phyloP scores from a whole-genome alignment of 1,140 invertebrate genomes.

The Drosophila elegans region DNA sequence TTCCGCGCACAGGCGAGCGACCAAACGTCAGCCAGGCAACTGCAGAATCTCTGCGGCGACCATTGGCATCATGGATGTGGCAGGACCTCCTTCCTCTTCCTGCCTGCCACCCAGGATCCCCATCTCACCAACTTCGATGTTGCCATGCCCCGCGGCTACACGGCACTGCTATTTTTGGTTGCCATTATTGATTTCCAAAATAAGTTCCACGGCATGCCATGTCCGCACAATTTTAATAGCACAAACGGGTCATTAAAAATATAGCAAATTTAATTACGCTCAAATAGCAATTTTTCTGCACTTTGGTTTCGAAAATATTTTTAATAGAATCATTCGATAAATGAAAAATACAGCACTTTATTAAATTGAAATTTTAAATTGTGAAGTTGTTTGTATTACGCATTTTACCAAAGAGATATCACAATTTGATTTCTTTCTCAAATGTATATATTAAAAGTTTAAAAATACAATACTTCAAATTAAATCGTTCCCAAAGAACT shows the following conservation, averaged over 20 bases:
- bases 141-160: neutral
- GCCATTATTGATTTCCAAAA: constrained; percentile 27
- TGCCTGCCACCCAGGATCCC: constrained; percentile 1
- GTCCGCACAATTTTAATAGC: constrained; percentile 10
- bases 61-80: constrained; percentile 46
- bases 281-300: constrained; percentile 12
- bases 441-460: neutral
- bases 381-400: neutral
- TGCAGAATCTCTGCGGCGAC: constrained; percentile 57
- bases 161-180: neutral
- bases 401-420: too few species aligned
- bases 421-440: too few species aligned
- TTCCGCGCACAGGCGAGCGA: constrained; percentile 38
- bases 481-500: neutral
- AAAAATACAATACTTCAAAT: neutral
- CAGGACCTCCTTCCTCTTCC: constrained; percentile 9
- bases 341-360: neutral
- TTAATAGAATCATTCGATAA: neutral
- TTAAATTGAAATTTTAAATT: neutral
- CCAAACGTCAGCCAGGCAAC: constrained; percentile 29
- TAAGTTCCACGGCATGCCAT: constrained; percentile 2
- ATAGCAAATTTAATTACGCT: constrained; percentile 19
- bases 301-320: neutral
- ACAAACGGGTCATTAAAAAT: constrained; percentile 20
- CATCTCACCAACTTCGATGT: neutral